Conservation (phyloP, 2,113 vertebrate species). For the Diadophis punctatus region DNA sequence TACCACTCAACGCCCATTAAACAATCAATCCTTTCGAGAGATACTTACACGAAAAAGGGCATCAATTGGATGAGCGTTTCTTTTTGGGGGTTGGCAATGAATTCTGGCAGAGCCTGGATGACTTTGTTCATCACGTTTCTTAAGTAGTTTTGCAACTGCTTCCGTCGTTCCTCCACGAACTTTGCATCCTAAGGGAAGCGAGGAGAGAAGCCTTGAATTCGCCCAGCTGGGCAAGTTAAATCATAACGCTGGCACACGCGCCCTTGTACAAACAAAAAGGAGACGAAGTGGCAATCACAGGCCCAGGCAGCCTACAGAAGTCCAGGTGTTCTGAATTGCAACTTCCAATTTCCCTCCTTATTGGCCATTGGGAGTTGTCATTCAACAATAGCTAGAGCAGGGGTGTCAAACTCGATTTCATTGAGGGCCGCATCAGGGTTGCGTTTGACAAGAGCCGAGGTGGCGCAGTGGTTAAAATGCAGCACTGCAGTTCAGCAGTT, state of each 20-base stretch:
- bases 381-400: not conserved
- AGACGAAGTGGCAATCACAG: too few species aligned
- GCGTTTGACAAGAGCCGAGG: too few species aligned
- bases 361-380: not conserved
- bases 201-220: not conserved
- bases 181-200: constrained; percentile 83
- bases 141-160: constrained; percentile 92
- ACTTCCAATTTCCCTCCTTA: not conserved
- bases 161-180: constrained; percentile 94
- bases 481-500: too few species aligned
- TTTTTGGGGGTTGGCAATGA: constrained; percentile 85
- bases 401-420: too few species aligned
- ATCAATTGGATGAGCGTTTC: constrained; percentile 87
- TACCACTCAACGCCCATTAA: not conserved
- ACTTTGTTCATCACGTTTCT: constrained; percentile 96
- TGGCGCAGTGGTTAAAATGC: too few species aligned
- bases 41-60: constrained; percentile 94
- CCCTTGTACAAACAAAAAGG: not conserved
- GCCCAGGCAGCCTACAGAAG: not conserved
- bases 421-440: too few species aligned
- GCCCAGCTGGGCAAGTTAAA: not conserved
- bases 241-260: not conserved
- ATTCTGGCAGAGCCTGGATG: constrained; percentile 90
- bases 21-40: not conserved
- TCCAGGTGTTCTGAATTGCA: not conserved